Evolutionary conservation across 2,888 invertebrate genomes (phyloP).

Genomic region (Osmoderma eremita): DNA sequence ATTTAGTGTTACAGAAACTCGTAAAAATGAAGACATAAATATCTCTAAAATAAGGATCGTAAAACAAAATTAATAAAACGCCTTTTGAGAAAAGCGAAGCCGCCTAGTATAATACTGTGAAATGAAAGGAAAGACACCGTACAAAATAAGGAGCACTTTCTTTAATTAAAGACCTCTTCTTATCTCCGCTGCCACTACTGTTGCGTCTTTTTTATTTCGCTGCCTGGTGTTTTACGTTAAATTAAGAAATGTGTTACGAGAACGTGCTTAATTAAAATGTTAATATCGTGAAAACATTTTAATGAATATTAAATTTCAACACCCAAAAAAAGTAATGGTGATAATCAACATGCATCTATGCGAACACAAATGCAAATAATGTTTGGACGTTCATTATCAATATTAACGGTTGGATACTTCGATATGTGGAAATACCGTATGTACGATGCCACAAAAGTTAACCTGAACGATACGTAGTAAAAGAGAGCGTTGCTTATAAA

Average conservation of each 20-base stretch:
- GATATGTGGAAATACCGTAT: no score
- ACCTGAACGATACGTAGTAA: no score
- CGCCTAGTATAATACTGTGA: conserved; percentile 9
- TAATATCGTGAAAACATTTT: conserved; percentile 4
- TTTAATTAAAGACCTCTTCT: conserved; percentile 35
- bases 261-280: conserved; percentile 16
- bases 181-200: conserved; percentile 12
- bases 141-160: conserved; percentile 22
- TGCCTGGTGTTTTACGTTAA: background rate
- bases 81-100: conserved; percentile 19
- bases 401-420: no score
- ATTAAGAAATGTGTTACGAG: background rate
- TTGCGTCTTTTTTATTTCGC: conserved; percentile 12
- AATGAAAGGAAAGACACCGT: conserved; percentile 27
- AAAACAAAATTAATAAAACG: conserved; percentile 36
- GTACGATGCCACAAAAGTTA: no score
- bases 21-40: conserved; percentile 31
- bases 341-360: no score
- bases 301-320: background rate
- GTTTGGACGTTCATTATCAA: no score
- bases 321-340: no score
- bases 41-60: conserved; percentile 14
- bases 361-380: no score
- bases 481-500: no score
- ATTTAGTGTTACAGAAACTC: conserved; percentile 11